Conservation (phyloP, 2,888 invertebrate genomes). For the Mongoloraphidia duomilia region DNA sequence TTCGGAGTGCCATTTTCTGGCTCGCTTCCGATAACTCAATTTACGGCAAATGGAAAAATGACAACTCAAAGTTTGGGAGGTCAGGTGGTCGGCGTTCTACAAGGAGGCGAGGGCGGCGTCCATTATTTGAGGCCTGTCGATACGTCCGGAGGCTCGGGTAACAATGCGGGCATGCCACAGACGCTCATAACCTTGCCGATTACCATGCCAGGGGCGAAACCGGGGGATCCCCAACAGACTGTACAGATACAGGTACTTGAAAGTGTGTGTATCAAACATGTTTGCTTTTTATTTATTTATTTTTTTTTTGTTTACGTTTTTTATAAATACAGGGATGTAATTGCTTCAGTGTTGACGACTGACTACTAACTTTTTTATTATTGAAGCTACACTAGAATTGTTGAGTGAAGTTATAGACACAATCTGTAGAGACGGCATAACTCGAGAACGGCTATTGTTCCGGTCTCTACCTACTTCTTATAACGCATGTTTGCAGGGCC, state of each 20-base stretch:
- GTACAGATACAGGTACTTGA: conserved; percentile 64
- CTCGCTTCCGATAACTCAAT: conserved; percentile 44
- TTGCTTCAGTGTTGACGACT: no score
- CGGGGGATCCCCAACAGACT: conserved; percentile 61
- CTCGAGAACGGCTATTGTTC: no score
- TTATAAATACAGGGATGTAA: neutral
- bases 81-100: conserved; percentile 57
- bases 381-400: no score
- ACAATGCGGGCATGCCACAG: conserved; percentile 28
- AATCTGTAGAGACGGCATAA: no score
- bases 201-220: conserved; percentile 57
- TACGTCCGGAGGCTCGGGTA: conserved; percentile 11
- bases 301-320: neutral
- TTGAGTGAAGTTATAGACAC: no score
- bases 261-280: conserved; percentile 3
- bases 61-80: conserved; percentile 55
- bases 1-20: conserved; percentile 48
- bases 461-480: no score
- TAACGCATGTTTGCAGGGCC: no score
- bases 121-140: conserved; percentile 57
- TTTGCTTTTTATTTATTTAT: neutral
- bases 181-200: conserved; percentile 67
- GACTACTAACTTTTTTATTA: no score
- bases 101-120: conserved; percentile 55
- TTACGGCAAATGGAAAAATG: conserved; percentile 43